These are phyloP conservation scores for Sitodiplosis mosellana DNA, from an alignment of 1,140 invertebrate genomes.

Conservation along the genomic window DNA sequence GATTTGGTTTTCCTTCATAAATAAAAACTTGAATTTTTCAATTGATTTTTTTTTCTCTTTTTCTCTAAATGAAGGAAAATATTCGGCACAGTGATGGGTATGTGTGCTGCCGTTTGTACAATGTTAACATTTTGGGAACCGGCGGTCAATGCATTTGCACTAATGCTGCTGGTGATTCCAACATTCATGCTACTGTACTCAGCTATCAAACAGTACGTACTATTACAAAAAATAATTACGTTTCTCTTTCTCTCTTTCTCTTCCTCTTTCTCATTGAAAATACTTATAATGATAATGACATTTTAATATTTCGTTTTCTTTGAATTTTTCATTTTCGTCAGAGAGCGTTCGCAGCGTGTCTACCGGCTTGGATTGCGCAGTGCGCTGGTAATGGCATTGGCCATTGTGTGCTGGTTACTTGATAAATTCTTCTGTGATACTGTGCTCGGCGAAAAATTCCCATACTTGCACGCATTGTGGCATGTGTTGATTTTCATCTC, in stretches of 20 bases:
- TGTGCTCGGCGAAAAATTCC: conserved; percentile 54
- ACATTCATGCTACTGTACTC: conserved; percentile 42
- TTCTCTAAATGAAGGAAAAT: conserved; percentile 24
- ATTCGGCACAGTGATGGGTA: conserved; percentile 32
- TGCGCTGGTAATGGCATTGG: conserved; percentile 42
- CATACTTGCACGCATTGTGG: conserved; percentile 64
- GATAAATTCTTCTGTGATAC: conserved; percentile 60
- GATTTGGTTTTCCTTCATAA: not conserved
- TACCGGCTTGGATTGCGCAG: conserved; percentile 45
- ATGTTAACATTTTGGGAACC: conserved; percentile 50
- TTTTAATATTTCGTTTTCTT: conserved; percentile 3
- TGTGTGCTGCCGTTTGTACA: conserved; percentile 40
- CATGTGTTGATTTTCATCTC: conserved; percentile 64
- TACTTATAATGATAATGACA: too few relatives aligned
- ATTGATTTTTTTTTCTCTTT: conserved; percentile 4
- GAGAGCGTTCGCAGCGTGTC: conserved; percentile 41
- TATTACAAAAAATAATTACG: too few relatives aligned
- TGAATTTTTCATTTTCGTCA: conserved; percentile 22
- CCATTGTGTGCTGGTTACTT: conserved; percentile 56
- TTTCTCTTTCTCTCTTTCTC: too few relatives aligned
- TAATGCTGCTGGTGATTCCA: conserved; percentile 55
- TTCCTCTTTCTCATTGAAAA: too few relatives aligned
- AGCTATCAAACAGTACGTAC: conserved; percentile 42
- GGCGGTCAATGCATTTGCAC: conserved; percentile 54
- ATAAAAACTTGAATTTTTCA: conserved; percentile 1